Conservation (phyloP, 2,797 vertebrate species). For the Betta splendens region DNA sequence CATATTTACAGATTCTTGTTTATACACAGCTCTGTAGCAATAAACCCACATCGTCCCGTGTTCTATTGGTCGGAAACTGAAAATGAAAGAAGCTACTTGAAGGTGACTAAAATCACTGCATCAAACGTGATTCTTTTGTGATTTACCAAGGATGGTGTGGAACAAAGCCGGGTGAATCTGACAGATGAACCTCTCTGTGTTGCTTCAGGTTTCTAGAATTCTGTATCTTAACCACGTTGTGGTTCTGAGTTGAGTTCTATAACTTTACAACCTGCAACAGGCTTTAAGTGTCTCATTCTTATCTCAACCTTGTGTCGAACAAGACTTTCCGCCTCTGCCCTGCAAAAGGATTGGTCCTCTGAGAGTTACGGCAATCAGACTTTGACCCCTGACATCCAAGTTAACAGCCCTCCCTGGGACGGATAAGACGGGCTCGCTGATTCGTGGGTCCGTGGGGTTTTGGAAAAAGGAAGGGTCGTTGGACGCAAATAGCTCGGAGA, state of each 20-base stretch:
- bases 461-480: constrained; percentile 38
- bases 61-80: too few species aligned
- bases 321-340: constrained; percentile 32
- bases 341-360: constrained; percentile 44
- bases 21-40: too few species aligned
- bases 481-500: constrained; percentile 33
- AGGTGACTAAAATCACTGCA: too few species aligned
- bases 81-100: too few species aligned
- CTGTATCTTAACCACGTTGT: neutral
- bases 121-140: too few species aligned
- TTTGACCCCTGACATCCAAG: constrained; percentile 63
- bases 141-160: too few species aligned
- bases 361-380: constrained; percentile 55
- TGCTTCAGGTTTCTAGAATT: neutral
- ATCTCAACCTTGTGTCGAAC: constrained; percentile 19
- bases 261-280: too few species aligned
- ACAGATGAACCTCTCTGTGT: constrained; percentile 1
- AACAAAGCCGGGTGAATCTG: constrained; percentile 15
- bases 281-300: too few species aligned
- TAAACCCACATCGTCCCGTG: too few species aligned
- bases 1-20: too few species aligned
- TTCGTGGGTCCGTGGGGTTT: constrained; percentile 42
- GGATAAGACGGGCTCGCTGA: constrained; percentile 67
- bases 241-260: constrained; percentile 1
- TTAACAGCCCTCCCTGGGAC: constrained; percentile 64